Evolutionary conservation across 2,113 vertebrate species (phyloP).

Genomic region (Tragelaphus imberbis): DNA sequence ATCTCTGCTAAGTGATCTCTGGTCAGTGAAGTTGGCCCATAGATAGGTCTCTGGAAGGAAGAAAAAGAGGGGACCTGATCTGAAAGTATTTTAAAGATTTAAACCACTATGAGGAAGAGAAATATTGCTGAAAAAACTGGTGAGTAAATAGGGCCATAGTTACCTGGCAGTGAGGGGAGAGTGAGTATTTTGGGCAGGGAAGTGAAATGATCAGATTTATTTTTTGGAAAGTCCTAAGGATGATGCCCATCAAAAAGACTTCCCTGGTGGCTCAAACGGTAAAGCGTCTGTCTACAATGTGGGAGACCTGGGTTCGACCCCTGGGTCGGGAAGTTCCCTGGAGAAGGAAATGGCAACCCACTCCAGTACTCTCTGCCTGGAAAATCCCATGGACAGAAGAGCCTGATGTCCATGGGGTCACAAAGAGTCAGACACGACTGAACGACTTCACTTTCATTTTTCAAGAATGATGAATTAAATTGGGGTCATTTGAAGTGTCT

Average conservation of each 20-base stretch:
- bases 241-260: not conserved
- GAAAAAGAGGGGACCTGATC: not conserved
- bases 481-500: not conserved
- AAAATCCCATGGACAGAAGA: no score
- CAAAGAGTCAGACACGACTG: no score
- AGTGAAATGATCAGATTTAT: conserved; percentile 13
- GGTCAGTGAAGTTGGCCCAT: not conserved
- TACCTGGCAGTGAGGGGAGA: not conserved
- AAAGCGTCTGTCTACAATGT: no score
- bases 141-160: not conserved
- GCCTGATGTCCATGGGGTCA: no score
- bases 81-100: not conserved
- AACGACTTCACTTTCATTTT: no score
- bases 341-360: no score
- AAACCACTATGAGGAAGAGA: not conserved
- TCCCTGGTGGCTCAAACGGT: no score
- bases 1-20: not conserved
- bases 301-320: no score
- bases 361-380: no score
- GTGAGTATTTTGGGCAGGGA: not conserved
- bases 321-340: no score
- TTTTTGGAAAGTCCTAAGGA: not conserved
- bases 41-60: not conserved
- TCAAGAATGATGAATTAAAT: not conserved
- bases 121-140: not conserved